Evolutionary conservation across 2,797 vertebrate genomes (phyloP), one percentile per base, ranked within the genome.

Genomic region (Gephyroberyx darwinii): DNA sequence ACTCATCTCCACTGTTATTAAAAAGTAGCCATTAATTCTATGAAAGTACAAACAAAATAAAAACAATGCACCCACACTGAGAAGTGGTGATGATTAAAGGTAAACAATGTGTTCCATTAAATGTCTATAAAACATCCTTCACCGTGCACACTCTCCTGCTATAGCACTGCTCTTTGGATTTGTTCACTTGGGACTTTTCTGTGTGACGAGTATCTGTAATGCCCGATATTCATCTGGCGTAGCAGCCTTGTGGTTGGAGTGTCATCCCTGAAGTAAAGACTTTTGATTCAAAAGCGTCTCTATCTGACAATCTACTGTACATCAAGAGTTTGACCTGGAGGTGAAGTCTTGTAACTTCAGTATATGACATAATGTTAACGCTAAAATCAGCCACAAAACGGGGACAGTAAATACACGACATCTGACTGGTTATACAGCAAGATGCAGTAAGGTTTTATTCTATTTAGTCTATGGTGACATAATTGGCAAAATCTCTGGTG

Each of bases 401-500:
- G 9, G 39, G 1, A 41, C 8, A 9, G 35, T 37, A 37, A 47
- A 47, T 16, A 47, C 45, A 47, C 5, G 45, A 16, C 43, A 45
- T 45, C 3, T 3, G n/a, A n/a, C n/a, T n/a, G 14, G 45, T 47
- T 16, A 14, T 17, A 13, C 39, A 37, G 39, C 35, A 62, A 66
- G 35, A 60, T 63, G 37, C 10, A 60, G 13, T 5, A 17, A 64
- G n/a, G 57, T 58, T 63, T 75, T n/a, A 62, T 62, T 35, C n/a
- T 53, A 53, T 55, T 65, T 65, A 22, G 14, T 60, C 69, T 56
- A 69, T 37, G 30, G 37, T 74, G 45, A 19, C 65, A 77, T 83
- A 77, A 76, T 53, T 65, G 74, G 60, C 61, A 65, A 59, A 79
- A 74, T 39, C 39, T 63, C 63, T 52, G 26, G 5, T 71, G 22